These are phyloP conservation scores for Zoanthus sociatus DNA, from an alignment of 92 coral and sea anemone genomes.

Conservation along the genomic window DNA sequence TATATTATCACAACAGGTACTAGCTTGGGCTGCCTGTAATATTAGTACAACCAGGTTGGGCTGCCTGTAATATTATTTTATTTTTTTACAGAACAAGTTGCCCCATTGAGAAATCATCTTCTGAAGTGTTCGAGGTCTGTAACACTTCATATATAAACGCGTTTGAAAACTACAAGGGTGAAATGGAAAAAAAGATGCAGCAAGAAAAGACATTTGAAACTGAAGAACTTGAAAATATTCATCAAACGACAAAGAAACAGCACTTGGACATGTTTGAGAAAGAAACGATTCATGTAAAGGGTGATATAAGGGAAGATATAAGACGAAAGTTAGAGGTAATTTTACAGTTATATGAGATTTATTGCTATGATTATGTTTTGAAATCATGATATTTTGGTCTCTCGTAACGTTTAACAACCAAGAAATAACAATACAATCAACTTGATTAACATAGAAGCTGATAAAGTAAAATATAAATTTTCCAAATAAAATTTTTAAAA, in stretches of 20 bases:
- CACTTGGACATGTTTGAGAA: slow-evolving; percentile 2
- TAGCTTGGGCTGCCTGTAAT: too few relatives aligned
- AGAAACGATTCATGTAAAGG: neutral
- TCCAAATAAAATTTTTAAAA: too few relatives aligned
- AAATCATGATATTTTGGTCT: neutral
- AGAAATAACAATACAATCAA: neutral
- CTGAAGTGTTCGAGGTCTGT: neutral
- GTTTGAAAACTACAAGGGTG: neutral
- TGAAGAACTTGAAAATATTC: neutral
- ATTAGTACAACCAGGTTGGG: too few relatives aligned
- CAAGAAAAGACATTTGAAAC: neutral
- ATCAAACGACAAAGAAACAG: neutral
- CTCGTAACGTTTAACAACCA: neutral
- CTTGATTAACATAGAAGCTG: too few relatives aligned
- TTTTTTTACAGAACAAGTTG: neutral
- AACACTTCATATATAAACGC: neutral
- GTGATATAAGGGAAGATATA: slow-evolving; percentile 17
- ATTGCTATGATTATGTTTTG: neutral
- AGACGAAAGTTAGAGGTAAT: slow-evolving; percentile 30
- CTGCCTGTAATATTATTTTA: neutral
- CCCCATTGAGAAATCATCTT: neutral
- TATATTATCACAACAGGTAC: too few relatives aligned
- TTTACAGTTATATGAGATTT: neutral
- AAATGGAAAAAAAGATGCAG: slow-evolving; percentile 6
- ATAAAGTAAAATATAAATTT: too few relatives aligned